Conservation (phyloP, 2,113 vertebrate genomes). For the Mixornis gularis region DNA sequence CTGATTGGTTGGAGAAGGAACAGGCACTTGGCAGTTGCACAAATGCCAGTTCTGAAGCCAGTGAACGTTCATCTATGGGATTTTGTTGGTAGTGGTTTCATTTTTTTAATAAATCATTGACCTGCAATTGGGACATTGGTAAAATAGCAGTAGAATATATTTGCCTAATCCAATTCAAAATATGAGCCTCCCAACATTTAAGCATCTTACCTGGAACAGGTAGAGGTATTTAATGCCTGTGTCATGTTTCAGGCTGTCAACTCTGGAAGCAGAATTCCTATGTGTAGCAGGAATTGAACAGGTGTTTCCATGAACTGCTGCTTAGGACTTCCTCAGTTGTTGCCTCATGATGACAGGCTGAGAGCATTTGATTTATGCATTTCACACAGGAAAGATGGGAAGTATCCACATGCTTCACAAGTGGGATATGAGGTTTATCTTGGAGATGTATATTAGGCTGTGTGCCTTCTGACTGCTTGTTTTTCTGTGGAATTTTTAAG, state of each 20-base stretch:
- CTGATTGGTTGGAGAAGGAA: background rate
- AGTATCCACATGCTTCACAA: background rate
- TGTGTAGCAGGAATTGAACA: background rate
- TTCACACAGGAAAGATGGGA: background rate
- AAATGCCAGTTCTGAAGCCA: background rate
- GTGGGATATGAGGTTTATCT: background rate
- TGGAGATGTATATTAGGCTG: background rate
- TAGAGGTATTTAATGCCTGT: background rate
- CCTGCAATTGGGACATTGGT: background rate
- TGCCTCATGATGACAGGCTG: background rate
- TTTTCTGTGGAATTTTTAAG: slow-evolving; percentile 61
- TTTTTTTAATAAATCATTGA: background rate
- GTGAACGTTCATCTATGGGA: background rate
- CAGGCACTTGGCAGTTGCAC: background rate
- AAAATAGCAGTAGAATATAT: background rate
- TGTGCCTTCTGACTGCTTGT: background rate
- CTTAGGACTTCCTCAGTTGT: background rate
- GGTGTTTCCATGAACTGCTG: background rate
- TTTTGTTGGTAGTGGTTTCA: background rate
- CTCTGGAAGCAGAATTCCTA: background rate
- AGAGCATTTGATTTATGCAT: background rate
- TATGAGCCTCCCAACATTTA: background rate
- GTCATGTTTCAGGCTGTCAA: background rate
- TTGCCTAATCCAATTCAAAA: background rate
- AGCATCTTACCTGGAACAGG: background rate